Evolutionary conservation across 2,113 vertebrate genomes (phyloP).

Genomic region (Picathartes gymnocephalus): DNA sequence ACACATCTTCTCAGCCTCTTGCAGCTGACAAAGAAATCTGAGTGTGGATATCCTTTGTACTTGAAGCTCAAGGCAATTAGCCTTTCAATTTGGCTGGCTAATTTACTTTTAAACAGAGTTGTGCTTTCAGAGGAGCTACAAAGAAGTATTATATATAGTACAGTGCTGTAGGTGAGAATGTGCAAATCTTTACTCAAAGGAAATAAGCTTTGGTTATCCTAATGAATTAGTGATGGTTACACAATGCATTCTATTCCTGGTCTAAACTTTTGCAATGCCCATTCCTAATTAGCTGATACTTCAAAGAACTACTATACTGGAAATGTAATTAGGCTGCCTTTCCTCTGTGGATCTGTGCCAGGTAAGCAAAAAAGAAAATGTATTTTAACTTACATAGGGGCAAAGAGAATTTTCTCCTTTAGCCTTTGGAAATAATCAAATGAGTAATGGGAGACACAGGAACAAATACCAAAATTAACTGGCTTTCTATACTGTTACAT

Average conservation of each 20-base stretch:
- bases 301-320: slow-evolving; percentile 21
- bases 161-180: slow-evolving; percentile 40
- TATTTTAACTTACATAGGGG: not conserved
- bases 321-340: slow-evolving; percentile 6
- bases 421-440: not conserved
- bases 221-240: slow-evolving; percentile 48
- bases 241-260: slow-evolving; percentile 20
- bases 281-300: slow-evolving; percentile 39
- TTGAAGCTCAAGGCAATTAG: slow-evolving; percentile 34
- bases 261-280: slow-evolving; percentile 21
- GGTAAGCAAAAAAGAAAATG: not conserved
- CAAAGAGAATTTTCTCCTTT: not conserved
- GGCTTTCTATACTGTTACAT: not conserved
- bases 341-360: not conserved
- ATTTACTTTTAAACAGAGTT: slow-evolving; percentile 57
- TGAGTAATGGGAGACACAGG: not conserved
- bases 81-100: slow-evolving; percentile 44
- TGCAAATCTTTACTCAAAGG: slow-evolving; percentile 43
- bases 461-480: not conserved
- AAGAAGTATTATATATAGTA: slow-evolving; percentile 6
- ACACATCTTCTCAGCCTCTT: slow-evolving; percentile 18
- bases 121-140: slow-evolving; percentile 19
- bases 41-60: slow-evolving; percentile 11
- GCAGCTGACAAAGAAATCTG: slow-evolving; percentile 28
- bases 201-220: slow-evolving; percentile 47